Evolutionary conservation across 2,888 invertebrate genomes (phyloP).

Genomic region (Tipula confusa): DNA sequence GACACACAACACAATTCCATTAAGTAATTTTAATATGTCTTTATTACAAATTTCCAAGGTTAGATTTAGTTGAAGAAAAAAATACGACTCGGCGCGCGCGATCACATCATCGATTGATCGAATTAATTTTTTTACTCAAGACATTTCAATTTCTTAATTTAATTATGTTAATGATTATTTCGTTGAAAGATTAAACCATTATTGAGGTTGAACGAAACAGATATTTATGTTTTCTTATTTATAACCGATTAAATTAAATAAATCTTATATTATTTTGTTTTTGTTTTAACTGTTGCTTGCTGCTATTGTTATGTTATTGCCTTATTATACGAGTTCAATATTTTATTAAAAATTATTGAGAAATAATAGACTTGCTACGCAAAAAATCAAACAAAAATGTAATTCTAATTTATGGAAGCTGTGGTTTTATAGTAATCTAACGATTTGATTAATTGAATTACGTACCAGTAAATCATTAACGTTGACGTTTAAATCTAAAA

Average conservation of each 20-base stretch:
- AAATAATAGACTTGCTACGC: background rate
- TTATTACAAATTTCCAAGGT: background rate
- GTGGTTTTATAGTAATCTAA: background rate
- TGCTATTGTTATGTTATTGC: background rate
- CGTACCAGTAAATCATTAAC: background rate
- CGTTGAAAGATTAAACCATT: constrained; percentile 3
- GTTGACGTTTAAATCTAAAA: background rate
- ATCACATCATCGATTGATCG: background rate
- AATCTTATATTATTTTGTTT: background rate
- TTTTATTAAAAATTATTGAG: background rate
- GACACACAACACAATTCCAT: background rate
- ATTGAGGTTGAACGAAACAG: background rate
- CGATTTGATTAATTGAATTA: background rate
- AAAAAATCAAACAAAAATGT: constrained; percentile 8
- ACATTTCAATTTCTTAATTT: background rate
- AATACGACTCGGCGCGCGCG: background rate
- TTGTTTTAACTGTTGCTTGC: background rate
- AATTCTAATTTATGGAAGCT: background rate
- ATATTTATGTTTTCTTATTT: background rate
- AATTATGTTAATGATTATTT: background rate
- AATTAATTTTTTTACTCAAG: background rate
- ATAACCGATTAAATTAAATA: background rate
- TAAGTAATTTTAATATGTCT: background rate
- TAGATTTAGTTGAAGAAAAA: background rate
- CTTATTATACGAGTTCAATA: background rate